Percentiles rank a stretch among this genome's conserved stretches.
phyloP scores from a whole-genome alignment of 1,140 invertebrate genomes.

The Cyclargus thomasi region DNA sequence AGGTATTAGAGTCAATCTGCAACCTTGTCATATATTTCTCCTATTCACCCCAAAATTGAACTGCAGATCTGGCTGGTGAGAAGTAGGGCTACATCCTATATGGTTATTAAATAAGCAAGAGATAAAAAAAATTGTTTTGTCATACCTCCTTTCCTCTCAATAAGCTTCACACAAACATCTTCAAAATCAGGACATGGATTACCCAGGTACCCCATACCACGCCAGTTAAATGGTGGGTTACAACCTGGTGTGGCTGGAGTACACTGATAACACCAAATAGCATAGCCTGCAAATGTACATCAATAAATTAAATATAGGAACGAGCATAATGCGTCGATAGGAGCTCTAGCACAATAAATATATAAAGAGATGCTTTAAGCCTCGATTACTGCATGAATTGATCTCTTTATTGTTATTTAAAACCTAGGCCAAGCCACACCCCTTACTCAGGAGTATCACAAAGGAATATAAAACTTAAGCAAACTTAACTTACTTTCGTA shows the following conservation, averaged over 20 bases:
- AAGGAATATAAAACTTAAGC: not conserved
- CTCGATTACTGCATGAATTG: not conserved
- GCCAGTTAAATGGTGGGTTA: slow-evolving; percentile 89
- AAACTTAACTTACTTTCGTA: slow-evolving; percentile 40
- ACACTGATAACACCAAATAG: slow-evolving; percentile 91
- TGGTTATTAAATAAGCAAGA: too few species aligned
- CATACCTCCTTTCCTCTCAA: slow-evolving; percentile 89
- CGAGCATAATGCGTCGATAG: not conserved
- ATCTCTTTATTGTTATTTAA: slow-evolving; percentile 2
- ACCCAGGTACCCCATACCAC: slow-evolving; percentile 77
- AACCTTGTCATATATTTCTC: too few species aligned
- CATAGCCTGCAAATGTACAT: slow-evolving; percentile 56
- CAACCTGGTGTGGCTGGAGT: slow-evolving; percentile 93
- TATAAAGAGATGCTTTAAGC: not conserved
- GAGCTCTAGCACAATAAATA: not conserved
- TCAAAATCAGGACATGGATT: slow-evolving; percentile 88
- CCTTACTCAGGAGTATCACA: not conserved
- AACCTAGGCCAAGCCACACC: slow-evolving; percentile 34
- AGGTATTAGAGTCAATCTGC: too few species aligned
- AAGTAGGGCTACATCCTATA: too few species aligned
- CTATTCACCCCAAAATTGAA: too few species aligned
- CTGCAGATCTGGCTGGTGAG: too few species aligned
- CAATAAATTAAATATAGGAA: slow-evolving; percentile 2
- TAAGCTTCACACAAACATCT: slow-evolving; percentile 94
- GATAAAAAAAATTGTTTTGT: not conserved